These are phyloP conservation scores for Thunnus maccoyii DNA, from an alignment of 2,113 vertebrate species.

Conservation along the genomic window DNA sequence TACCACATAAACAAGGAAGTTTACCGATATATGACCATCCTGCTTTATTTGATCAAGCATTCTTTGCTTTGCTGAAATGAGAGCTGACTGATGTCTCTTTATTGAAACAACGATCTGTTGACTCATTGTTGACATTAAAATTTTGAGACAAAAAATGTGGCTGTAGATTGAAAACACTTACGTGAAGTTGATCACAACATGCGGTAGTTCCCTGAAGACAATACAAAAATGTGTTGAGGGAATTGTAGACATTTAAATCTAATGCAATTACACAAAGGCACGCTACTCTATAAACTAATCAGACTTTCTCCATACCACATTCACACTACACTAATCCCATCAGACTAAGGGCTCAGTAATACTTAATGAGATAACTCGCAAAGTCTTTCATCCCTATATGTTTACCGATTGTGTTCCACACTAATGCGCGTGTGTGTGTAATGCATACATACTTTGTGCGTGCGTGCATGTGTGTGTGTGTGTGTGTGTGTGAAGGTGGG, in stretches of 20 bases:
- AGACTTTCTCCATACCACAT: conserved; percentile 54
- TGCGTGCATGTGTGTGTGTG: conserved; percentile 28
- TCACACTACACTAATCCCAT: conserved; percentile 70
- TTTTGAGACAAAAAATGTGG: conserved; percentile 1
- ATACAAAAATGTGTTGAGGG: conserved; percentile 32
- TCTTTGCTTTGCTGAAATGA: neutral
- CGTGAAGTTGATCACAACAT: conserved; percentile 10
- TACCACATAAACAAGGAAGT: neutral
- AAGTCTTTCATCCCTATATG: conserved; percentile 61
- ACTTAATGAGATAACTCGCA: conserved; percentile 73
- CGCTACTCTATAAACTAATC: conserved; percentile 60
- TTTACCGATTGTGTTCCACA: conserved; percentile 61
- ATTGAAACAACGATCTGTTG: neutral
- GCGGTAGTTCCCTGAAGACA: conserved; percentile 16
- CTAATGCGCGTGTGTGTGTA: conserved; percentile 33
- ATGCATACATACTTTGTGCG: conserved; percentile 38
- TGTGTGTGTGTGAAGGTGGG: conserved; percentile 57
- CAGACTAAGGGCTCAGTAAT: conserved; percentile 67
- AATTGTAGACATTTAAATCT: conserved; percentile 30
- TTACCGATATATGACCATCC: neutral
- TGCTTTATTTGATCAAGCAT: conserved; percentile 7
- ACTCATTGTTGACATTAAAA: neutral
- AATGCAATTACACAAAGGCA: conserved; percentile 39
- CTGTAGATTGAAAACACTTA: neutral
- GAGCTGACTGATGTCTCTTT: neutral